Conservation (phyloP, 1,140 invertebrate species). For the Bombus superbus region DNA sequence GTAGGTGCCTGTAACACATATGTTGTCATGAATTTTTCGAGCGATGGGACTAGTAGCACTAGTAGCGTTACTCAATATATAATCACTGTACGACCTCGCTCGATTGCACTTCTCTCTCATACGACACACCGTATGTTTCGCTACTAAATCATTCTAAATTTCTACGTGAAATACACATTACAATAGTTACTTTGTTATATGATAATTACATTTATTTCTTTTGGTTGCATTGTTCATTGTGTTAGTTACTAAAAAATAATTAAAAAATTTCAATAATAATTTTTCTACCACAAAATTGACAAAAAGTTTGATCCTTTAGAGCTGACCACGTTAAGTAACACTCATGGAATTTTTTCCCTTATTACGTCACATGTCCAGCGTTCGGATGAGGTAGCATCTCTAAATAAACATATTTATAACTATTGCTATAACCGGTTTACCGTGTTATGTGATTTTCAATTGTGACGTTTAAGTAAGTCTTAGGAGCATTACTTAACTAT, state of each 20-base stretch:
- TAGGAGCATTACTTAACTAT: constrained; percentile 47
- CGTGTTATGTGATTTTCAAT: constrained; percentile 59
- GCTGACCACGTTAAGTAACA: constrained; percentile 26
- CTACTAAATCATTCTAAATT: constrained; percentile 1
- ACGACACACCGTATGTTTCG: not conserved
- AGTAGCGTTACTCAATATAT: constrained; percentile 25
- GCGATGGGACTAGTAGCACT: constrained; percentile 4
- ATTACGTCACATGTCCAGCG: constrained; percentile 52
- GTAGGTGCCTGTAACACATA: not conserved
- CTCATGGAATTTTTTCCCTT: constrained; percentile 53
- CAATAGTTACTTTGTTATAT: not conserved
- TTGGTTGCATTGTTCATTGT: not conserved
- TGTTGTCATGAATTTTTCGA: constrained; percentile 47
- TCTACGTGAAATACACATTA: not conserved
- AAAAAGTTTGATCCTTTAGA: not conserved
- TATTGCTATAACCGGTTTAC: constrained; percentile 59
- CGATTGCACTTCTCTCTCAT: constrained; percentile 35
- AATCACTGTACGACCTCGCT: constrained; percentile 30
- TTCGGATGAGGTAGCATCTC: constrained; percentile 26
- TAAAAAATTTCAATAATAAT: not conserved
- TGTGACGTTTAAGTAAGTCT: constrained; percentile 53
- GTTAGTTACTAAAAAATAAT: not conserved
- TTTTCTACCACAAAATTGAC: not conserved
- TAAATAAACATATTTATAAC: constrained; percentile 33
- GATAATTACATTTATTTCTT: not conserved